These are phyloP conservation scores for Drosophila conformis DNA, from an alignment of 2,888 invertebrate species.

Conservation along the genomic window DNA sequence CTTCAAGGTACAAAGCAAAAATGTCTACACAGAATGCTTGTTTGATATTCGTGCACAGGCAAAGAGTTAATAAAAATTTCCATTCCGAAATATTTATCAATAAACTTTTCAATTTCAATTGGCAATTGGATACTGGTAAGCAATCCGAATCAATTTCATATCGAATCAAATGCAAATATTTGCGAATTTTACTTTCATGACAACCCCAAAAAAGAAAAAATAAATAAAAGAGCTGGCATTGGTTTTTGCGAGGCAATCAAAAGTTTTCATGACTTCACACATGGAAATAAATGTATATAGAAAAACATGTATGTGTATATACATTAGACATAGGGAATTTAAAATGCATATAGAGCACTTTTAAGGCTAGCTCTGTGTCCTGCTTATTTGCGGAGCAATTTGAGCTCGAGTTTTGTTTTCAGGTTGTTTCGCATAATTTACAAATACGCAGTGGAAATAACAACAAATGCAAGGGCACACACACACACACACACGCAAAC, in stretches of 20 bases:
- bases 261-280: conserved; percentile 35
- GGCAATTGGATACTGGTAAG: conserved; percentile 18
- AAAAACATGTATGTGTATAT: conserved; percentile 7
- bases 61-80: conserved; percentile 1
- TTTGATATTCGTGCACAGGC: not conserved
- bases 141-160: conserved; percentile 33
- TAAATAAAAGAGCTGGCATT: conserved; percentile 21
- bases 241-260: conserved; percentile 44
- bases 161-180: conserved; percentile 49
- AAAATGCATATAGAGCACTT: conserved; percentile 46
- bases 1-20: not conserved
- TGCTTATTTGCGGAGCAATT: conserved; percentile 68
- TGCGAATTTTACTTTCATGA: conserved; percentile 39
- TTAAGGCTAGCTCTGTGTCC: conserved; percentile 34
- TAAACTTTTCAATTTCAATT: conserved; percentile 21
- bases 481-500: conserved; percentile 14
- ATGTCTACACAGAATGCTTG: not conserved
- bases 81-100: conserved; percentile 1
- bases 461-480: conserved; percentile 53
- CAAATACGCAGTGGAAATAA: conserved; percentile 33
- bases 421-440: conserved; percentile 45
- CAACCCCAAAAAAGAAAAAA: conserved; percentile 2
- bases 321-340: conserved; percentile 42
- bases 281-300: conserved; percentile 3
- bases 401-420: conserved; percentile 28